Evolutionary conservation across 2,888 invertebrate species (phyloP), one percentile per base, ranked within the genome.

Genomic region (Scaptomyza parva): DNA sequence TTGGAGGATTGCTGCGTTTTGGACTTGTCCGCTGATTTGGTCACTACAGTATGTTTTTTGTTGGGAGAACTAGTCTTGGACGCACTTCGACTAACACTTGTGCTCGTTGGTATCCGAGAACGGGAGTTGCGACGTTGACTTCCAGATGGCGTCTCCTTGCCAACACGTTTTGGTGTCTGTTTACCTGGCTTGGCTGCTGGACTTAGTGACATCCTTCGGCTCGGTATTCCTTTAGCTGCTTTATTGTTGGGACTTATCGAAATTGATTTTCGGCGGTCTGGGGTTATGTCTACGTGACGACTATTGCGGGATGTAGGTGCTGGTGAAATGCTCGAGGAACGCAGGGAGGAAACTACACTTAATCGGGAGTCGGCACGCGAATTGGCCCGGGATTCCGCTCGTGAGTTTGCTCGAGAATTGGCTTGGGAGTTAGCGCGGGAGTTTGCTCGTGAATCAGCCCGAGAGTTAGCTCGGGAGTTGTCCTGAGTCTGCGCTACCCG

Each of bases 21-120:
- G 2, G 67, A 22, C 22, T 83, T 83, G 1, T 60, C 70, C 1
- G 70, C 7, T 3, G 70, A 39, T 22, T 70, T 74, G 6, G 63
- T 40, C 7, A 5, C 39, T 1, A 20, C 43, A 4, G 41, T 20
- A 5, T 28, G 45, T 50, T 70, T 85, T 8, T 54, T 72, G 14
- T 74, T 61, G 24, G 75, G 87, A 0, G 77, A 61, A 65, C 54
- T 61, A 17, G 71, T 37, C 28, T 79, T 67, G 3, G 43, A 26
- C 0, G 30, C 62, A 5, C 33, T 33, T 18, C 57, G 30, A 18
- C 47, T 66, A 30, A 62, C 22, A 30, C 14, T 78, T 3, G 62
- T 71, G 11, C 86, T 79, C 9, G 76, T 86, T 1, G 91, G 91
- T 70, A 91, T 91, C 2, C 78, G 89, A 1, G 91, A 91, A 11